These are phyloP conservation scores for Arion vulgaris DNA, from an alignment of 1,140 invertebrate species.

Conservation along the genomic window DNA sequence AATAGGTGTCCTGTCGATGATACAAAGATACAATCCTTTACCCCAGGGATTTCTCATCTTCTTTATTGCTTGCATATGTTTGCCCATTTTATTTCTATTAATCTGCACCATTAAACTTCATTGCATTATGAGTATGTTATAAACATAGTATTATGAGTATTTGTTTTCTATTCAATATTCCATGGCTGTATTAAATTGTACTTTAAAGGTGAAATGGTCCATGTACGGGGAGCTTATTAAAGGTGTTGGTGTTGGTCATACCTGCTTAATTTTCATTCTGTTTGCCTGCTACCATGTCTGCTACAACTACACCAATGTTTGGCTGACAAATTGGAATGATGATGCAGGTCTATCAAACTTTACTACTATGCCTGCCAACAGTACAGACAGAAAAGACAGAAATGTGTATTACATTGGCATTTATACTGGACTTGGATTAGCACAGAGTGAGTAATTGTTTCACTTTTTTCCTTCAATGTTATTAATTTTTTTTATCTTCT, in stretches of 20 bases:
- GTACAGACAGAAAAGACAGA: conserved; percentile 43
- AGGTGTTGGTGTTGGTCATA: conserved; percentile 85
- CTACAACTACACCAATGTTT: conserved; percentile 55
- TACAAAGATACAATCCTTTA: too few relatives aligned
- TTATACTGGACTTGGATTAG: conserved; percentile 60
- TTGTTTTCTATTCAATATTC: background rate
- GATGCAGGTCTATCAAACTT: conserved; percentile 50
- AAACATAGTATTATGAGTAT: too few relatives aligned
- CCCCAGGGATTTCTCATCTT: too few relatives aligned
- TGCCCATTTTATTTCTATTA: too few relatives aligned
- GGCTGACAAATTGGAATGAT: conserved; percentile 69
- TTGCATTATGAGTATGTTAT: background rate
- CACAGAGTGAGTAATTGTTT: conserved; percentile 65
- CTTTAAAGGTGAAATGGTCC: conserved; percentile 82
- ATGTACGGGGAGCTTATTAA: conserved; percentile 91
- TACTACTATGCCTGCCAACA: conserved; percentile 45
- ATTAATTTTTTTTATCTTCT: too few relatives aligned
- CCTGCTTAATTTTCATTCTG: conserved; percentile 77
- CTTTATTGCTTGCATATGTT: too few relatives aligned
- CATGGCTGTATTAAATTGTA: background rate
- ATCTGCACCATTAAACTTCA: too few relatives aligned
- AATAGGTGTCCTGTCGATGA: too few relatives aligned
- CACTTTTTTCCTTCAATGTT: too few relatives aligned
- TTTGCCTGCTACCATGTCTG: conserved; percentile 53
- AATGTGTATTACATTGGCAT: conserved; percentile 64